Evolutionary conservation across 2,113 vertebrate species (phyloP).

Genomic region (Barbus barbus): DNA sequence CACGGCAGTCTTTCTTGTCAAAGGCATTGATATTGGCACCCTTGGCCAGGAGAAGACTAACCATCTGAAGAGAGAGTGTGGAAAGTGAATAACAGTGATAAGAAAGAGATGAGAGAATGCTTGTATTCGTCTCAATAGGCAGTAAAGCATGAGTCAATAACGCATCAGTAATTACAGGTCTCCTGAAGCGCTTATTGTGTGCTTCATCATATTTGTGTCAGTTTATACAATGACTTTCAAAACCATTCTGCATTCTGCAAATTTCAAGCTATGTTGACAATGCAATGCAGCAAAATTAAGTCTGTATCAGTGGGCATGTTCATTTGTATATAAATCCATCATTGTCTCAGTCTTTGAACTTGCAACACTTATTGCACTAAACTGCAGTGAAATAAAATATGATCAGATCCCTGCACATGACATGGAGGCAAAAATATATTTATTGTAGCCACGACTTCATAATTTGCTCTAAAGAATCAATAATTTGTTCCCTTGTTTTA

Average conservation of each 20-base stretch:
- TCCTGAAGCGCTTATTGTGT: slow-evolving; percentile 17
- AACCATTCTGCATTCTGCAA: slow-evolving; percentile 45
- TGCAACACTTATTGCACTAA: background rate
- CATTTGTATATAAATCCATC: too few species aligned
- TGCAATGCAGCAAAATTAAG: background rate
- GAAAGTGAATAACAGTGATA: background rate
- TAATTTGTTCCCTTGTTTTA: too few species aligned
- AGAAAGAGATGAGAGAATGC: slow-evolving; percentile 6
- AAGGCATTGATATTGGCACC: slow-evolving; percentile 98
- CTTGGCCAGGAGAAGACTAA: slow-evolving; percentile 89
- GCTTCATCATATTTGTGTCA: slow-evolving; percentile 23
- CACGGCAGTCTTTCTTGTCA: slow-evolving; percentile 95
- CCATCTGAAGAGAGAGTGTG: slow-evolving; percentile 80
- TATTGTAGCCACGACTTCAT: too few species aligned
- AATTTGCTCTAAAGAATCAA: too few species aligned
- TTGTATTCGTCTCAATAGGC: slow-evolving; percentile 38
- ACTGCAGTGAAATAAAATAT: background rate
- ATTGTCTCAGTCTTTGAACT: background rate
- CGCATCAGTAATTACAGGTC: slow-evolving; percentile 25
- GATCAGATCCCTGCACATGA: too few species aligned
- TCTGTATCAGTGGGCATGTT: too few species aligned
- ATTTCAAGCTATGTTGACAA: background rate
- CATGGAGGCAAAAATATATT: too few species aligned
- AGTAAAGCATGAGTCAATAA: slow-evolving; percentile 36
- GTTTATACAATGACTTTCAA: slow-evolving; percentile 59